Percentiles rank a stretch among this genome's conserved stretches.
Conservation (phyloP, 2,888 invertebrate genomes). For the Ichneumoninae sp. region DNA sequence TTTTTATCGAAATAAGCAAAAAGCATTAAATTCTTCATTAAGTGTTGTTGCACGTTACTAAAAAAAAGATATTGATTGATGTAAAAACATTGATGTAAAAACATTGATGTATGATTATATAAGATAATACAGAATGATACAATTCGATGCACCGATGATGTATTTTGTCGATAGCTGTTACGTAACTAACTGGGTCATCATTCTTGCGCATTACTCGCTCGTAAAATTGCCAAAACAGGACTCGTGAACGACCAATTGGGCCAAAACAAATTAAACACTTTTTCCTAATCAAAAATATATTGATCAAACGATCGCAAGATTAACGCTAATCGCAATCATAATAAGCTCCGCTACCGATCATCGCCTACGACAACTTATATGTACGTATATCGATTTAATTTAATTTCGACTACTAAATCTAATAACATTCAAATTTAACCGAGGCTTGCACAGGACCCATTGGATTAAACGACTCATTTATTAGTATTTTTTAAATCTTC, state of each 20-base stretch:
- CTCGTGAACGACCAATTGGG: constrained; percentile 30
- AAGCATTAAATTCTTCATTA: neutral
- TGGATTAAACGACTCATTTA: constrained; percentile 74
- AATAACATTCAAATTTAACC: constrained; percentile 79
- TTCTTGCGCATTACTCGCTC: constrained; percentile 22
- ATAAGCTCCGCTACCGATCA: constrained; percentile 57
- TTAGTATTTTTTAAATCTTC: constrained; percentile 51
- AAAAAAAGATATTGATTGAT: neutral
- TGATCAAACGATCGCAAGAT: constrained; percentile 58
- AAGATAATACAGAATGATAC: neutral
- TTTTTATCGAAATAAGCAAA: neutral
- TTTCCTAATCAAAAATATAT: constrained; percentile 45
- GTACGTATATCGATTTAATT: constrained; percentile 67
- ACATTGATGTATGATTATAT: neutral
- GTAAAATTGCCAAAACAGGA: constrained; percentile 25
- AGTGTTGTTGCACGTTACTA: neutral
- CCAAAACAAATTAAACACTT: constrained; percentile 58
- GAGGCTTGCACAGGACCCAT: constrained; percentile 82
- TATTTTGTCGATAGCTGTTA: neutral
- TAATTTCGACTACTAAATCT: constrained; percentile 77
- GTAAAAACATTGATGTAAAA: neutral
- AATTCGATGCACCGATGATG: neutral
- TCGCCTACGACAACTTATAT: constrained; percentile 54
- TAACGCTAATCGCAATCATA: constrained; percentile 55
- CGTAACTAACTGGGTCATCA: constrained; percentile 10